Evolutionary conservation across 2,797 vertebrate genomes (phyloP), one percentile per base, ranked within the genome.

Genomic region (Buphagus erythrorhynchus): DNA sequence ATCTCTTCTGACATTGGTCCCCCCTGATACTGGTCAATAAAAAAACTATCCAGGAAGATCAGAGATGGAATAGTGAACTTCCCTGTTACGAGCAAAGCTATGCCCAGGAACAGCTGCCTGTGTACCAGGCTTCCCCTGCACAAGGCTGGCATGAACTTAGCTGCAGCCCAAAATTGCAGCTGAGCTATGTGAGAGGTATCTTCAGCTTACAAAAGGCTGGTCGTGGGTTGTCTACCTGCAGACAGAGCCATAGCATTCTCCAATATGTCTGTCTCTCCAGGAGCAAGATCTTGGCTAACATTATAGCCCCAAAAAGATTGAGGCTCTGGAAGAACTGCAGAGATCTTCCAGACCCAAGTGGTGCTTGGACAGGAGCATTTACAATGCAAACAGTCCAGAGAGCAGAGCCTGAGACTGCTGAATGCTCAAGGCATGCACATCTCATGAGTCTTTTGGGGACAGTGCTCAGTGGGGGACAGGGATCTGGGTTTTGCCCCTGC

Each of bases 391-490:
- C 3, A 6, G 59, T 74, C 26, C 65, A 67, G 75, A 78, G 75
- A 86, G n/a, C 65, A 80, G 82, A 86, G 68, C 63, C 48, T 90
- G 90, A 61, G n/a, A 49, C 63, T 86, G 76, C 82, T 88, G 75
- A 86, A 52, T 12, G 55, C 55, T 33, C 46, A 48, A 91, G 43
- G 36, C 72, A 63, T 5, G 29, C 21, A 43, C 45, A 35, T n/a
- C 33, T 55, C 0, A 0, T n/a, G 74, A 82, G 26, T 31, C 26
- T 46, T 62, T 40, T 65, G 49, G 59, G 57, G 67, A 36, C 77
- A 62, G 43, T 8, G 31, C 46, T 93, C 43, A 54, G 31, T 9
- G 38, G 35, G n/a, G 65, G 68, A 81, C 80, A 58, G 51, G n/a
- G 28, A 68, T 66, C 76, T 81, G 4, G 1, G 16, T 31, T 83